Percentiles rank a stretch among this genome's conserved stretches.
Conservation (phyloP, 1,140 invertebrate genomes). For the Drosophila sproati region DNA sequence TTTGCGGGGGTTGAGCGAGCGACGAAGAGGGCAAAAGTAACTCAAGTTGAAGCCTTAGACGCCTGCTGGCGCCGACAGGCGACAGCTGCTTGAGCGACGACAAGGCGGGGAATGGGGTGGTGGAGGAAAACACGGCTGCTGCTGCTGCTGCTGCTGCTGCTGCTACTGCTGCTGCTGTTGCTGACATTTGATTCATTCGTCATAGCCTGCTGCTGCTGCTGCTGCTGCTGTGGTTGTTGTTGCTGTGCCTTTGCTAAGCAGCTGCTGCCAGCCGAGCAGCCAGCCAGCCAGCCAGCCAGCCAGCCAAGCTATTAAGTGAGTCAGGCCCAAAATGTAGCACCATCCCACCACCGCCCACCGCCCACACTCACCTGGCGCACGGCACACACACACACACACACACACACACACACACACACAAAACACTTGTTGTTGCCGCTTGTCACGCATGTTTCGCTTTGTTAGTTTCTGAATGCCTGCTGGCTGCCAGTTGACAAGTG, state of each 20-base stretch:
- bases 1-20: neutral
- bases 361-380: conserved; percentile 46
- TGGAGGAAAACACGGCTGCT: conserved; percentile 44
- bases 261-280: conserved; percentile 52
- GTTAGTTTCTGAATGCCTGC: conserved; percentile 17
- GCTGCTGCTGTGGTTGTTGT: conserved; percentile 60
- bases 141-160: conserved; percentile 39
- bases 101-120: conserved; percentile 44
- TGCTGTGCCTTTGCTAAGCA: conserved; percentile 51
- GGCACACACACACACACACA: neutral
- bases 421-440: conserved; percentile 75
- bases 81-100: conserved; percentile 81
- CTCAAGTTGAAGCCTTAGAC: conserved; percentile 42
- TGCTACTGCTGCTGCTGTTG: conserved; percentile 48
- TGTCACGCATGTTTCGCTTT: conserved; percentile 56
- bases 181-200: conserved; percentile 83
- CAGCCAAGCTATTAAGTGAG: conserved; percentile 66
- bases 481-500: conserved; percentile 54
- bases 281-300: conserved; percentile 15
- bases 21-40: conserved; percentile 2
- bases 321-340: conserved; percentile 48
- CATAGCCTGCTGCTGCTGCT: conserved; percentile 60
- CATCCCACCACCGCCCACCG: neutral
- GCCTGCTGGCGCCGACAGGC: conserved; percentile 72
- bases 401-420: conserved; percentile 29